Evolutionary conservation across 2,797 vertebrate genomes (phyloP), one percentile per base, ranked within the genome.

Genomic region (Hipposideros larvatus): DNA sequence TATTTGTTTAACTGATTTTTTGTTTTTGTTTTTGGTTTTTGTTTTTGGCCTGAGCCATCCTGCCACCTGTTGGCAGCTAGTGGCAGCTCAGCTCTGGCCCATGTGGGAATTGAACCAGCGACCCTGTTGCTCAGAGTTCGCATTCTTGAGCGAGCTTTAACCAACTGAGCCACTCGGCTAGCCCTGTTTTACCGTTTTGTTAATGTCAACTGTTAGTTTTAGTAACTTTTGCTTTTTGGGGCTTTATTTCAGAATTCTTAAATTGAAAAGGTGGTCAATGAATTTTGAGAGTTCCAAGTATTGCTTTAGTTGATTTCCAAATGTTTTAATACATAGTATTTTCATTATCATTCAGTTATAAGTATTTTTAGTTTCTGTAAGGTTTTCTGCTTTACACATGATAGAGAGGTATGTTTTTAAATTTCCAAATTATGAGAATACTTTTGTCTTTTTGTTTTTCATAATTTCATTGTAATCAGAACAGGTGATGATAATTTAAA

Each of bases 401-500:
- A 59, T 73, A 3, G 66, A 87, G 11, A 71, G 37, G 18, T 70
- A 63, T 5, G 1, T 70, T 41, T 77, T 79, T 51, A 53, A 53
- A 78, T 73, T 88, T 88, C 41, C 55, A 71, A 53, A 48, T 82
- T 87, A 43, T 46, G 21, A 65, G 34, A 31, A 89, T 79, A 68
- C 24, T 68, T 92, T 83, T 21, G 0, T 55, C 24, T 51, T 86
- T 87, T 63, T 48, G 26, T 84, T 84, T 57, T 85, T 71, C 55
- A 18, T 34, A 48, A 77, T 87, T 77, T 16, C 11, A 46, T 79
- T 55, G 6, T 90, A 93, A 77, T 86, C 51, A 91, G 28, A 77
- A 79, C 13, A 85, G 34, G 28, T 80, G 15, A n/a, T 83, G 26
- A 37, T 95, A 73, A 91, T 88, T 94, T 94, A 31, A 85, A 85